These are phyloP conservation scores for Vicugna pacos DNA, from an alignment of 2,113 vertebrate genomes.

Conservation along the genomic window DNA sequence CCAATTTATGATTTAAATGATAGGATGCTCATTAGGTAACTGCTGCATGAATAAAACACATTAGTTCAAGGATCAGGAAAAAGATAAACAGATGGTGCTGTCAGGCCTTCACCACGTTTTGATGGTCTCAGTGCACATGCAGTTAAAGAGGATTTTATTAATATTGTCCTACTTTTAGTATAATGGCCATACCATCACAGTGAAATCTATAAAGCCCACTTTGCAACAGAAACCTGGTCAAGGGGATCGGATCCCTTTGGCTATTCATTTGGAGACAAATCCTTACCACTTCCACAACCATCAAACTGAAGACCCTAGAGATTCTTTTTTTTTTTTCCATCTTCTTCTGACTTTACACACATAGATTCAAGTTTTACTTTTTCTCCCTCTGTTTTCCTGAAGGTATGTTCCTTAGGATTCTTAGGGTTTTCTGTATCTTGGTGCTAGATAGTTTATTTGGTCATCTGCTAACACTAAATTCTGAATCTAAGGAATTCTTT, in stretches of 20 bases:
- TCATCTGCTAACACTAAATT: not conserved
- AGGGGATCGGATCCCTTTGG: not conserved
- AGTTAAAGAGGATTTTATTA: not conserved
- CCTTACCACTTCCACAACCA: not conserved
- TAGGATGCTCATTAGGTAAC: not conserved
- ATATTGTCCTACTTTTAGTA: not conserved
- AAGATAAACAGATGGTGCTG: not conserved
- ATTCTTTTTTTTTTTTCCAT: not conserved
- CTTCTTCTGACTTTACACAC: not conserved
- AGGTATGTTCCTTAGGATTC: not conserved
- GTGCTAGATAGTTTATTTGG: not conserved
- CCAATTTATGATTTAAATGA: conserved; percentile 24
- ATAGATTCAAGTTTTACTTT: not conserved
- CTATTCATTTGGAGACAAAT: not conserved
- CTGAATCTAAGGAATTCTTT: not conserved
- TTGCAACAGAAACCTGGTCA: not conserved
- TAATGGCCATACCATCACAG: not conserved
- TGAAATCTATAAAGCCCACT: not conserved
- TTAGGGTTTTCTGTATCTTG: not conserved
- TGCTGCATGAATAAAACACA: not conserved
- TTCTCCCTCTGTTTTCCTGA: not conserved
- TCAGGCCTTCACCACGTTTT: not conserved
- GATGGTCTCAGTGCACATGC: not conserved
- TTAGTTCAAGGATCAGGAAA: conserved; percentile 37
- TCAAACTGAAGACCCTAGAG: not conserved